A percentile compares a stretch with the other conserved stretches of the same genome.
These are phyloP conservation scores for Tethea ocularis DNA, from an alignment of 2,888 invertebrate genomes.

Conservation along the genomic window DNA sequence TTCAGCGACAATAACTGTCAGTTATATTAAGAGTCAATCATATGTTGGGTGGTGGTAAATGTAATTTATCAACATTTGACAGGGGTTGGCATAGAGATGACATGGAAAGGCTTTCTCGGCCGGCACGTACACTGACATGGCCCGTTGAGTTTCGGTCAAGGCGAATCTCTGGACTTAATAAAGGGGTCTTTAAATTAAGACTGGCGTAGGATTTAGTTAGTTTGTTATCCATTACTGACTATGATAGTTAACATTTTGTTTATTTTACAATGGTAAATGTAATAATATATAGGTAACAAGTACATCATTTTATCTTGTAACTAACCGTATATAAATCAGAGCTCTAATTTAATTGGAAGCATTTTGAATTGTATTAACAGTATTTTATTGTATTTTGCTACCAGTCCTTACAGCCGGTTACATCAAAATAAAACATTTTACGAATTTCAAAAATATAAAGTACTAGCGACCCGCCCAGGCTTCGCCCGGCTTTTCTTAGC, in stretches of 20 bases:
- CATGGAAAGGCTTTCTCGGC: conserved; percentile 72
- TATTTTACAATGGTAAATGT: background rate
- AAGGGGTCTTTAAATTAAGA: background rate
- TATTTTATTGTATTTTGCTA: too few species aligned
- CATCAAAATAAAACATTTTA: too few species aligned
- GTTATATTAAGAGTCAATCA: conserved; percentile 62
- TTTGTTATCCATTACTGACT: too few species aligned
- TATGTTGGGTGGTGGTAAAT: conserved; percentile 46
- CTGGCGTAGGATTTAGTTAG: background rate
- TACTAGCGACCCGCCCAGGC: too few species aligned
- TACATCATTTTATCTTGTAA: too few species aligned
- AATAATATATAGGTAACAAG: too few species aligned
- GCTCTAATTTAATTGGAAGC: too few species aligned
- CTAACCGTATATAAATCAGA: too few species aligned
- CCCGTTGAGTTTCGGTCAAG: conserved; percentile 13
- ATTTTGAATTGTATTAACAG: too few species aligned
- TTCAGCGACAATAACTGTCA: conserved; percentile 32
- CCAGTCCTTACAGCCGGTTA: too few species aligned
- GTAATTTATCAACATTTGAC: conserved; percentile 78
- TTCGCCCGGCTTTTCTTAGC: too few species aligned
- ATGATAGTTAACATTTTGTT: background rate
- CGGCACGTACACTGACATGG: conserved; percentile 22
- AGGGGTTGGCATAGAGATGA: conserved; percentile 66
- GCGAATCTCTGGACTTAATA: background rate
- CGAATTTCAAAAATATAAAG: too few species aligned